A percentile compares a stretch with the other conserved stretches of the same genome.
These are phyloP conservation scores for Rana temporaria DNA, from an alignment of 2,113 vertebrate genomes.

Conservation along the genomic window DNA sequence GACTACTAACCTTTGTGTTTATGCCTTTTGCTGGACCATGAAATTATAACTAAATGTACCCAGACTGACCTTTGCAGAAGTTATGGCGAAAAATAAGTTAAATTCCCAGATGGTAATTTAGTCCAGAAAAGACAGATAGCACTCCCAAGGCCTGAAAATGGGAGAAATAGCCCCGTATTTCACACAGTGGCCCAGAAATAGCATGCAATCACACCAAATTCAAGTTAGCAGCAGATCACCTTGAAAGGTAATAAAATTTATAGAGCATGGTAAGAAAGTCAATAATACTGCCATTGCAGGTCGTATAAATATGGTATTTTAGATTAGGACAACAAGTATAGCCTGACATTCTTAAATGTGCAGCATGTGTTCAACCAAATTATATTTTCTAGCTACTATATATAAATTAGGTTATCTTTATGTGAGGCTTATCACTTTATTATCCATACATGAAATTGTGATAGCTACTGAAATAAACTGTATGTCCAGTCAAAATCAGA, in stretches of 20 bases:
- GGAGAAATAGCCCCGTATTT: slow-evolving; percentile 50
- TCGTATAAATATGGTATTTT: not conserved
- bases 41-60: slow-evolving; percentile 53
- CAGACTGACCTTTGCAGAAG: slow-evolving; percentile 43
- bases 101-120: slow-evolving; percentile 45
- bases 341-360: no score
- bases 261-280: slow-evolving; percentile 48
- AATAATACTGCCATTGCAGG: slow-evolving; percentile 22
- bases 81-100: slow-evolving; percentile 52
- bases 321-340: not conserved
- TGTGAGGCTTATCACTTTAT: no score
- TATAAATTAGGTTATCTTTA: no score
- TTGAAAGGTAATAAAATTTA: slow-evolving; percentile 52
- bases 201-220: slow-evolving; percentile 44
- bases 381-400: no score
- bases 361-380: no score
- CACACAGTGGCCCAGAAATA: slow-evolving; percentile 24
- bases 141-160: slow-evolving; percentile 49
- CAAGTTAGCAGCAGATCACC: slow-evolving; percentile 29
- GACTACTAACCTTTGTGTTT: slow-evolving; percentile 43
- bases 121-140: slow-evolving; percentile 41
- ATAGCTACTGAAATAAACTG: no score
- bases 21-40: slow-evolving; percentile 47
- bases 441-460: no score
- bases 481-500: no score